Percentiles rank a stretch among this genome's conserved stretches.
Conservation (phyloP, 2,113 vertebrate species). For the Triplophysa rosa region DNA sequence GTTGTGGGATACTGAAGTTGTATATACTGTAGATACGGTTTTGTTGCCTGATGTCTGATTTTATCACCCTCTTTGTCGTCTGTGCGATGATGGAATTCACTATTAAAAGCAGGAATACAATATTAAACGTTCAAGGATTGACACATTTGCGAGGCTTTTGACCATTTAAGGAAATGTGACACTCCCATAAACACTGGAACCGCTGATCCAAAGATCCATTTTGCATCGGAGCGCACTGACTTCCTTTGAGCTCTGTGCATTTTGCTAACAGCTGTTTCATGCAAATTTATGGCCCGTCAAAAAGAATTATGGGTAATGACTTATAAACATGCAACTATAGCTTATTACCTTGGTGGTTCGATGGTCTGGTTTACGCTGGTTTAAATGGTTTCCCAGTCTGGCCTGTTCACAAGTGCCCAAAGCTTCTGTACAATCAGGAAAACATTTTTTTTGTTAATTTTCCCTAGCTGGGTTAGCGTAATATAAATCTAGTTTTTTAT, state of each 20-base stretch:
- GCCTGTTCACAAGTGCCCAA: too few species aligned
- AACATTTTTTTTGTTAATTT: too few species aligned
- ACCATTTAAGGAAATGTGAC: constrained; percentile 55
- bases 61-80: not conserved
- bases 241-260: constrained; percentile 12
- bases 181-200: constrained; percentile 46
- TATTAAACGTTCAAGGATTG: not conserved
- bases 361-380: too few species aligned
- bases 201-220: constrained; percentile 44
- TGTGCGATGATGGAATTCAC: not conserved
- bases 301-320: constrained; percentile 47
- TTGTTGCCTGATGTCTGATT: not conserved
- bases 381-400: too few species aligned
- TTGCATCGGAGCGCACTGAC: constrained; percentile 38
- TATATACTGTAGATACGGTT: not conserved
- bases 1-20: not conserved
- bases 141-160: constrained; percentile 31
- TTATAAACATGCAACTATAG: constrained; percentile 8
- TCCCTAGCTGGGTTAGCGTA: too few species aligned
- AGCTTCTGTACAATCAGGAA: too few species aligned
- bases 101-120: not conserved
- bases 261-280: constrained; percentile 46
- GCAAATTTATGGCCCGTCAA: constrained; percentile 43
- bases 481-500: constrained; percentile 24
- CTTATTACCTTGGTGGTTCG: not conserved